These are phyloP conservation scores for Aporophyla nigra DNA, from an alignment of 2,888 invertebrate species.

Conservation along the genomic window DNA sequence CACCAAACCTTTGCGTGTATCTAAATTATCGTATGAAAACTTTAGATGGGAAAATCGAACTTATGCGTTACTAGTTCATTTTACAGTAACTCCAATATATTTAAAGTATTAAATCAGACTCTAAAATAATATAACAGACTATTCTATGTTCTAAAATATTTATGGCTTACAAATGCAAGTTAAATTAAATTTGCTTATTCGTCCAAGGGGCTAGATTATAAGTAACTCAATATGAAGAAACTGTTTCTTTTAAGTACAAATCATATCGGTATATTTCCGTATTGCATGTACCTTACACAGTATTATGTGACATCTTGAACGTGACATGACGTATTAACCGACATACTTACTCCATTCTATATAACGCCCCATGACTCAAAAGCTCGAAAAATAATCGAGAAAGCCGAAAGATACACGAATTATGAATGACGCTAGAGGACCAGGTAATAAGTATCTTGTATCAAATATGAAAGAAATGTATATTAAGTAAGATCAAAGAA, in stretches of 20 bases:
- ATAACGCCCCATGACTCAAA: conserved; percentile 22
- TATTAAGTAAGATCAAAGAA: neutral
- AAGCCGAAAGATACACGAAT: conserved; percentile 8
- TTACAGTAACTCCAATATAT: no score
- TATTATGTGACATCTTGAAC: conserved; percentile 26
- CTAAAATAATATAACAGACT: no score
- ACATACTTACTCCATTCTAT: conserved; percentile 9
- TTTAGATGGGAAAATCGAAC: neutral
- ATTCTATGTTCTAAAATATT: neutral
- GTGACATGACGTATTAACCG: conserved; percentile 33
- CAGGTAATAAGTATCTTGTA: conserved; percentile 12
- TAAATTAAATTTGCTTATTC: neutral
- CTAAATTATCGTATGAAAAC: neutral
- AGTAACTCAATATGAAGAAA: no score
- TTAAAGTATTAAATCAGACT: neutral
- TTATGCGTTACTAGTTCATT: no score
- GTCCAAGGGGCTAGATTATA: neutral
- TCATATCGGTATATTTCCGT: conserved; percentile 6
- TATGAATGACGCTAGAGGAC: neutral
- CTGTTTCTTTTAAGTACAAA: neutral
- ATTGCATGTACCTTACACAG: conserved; percentile 5
- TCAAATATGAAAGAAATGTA: conserved; percentile 9
- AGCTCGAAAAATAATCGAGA: conserved; percentile 23
- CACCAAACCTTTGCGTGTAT: neutral
- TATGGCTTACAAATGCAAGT: neutral